A percentile compares a stretch with the other conserved stretches of the same genome.
Evolutionary conservation across 1,140 invertebrate genomes (phyloP).

Genomic region (Lepidurus packardi): DNA sequence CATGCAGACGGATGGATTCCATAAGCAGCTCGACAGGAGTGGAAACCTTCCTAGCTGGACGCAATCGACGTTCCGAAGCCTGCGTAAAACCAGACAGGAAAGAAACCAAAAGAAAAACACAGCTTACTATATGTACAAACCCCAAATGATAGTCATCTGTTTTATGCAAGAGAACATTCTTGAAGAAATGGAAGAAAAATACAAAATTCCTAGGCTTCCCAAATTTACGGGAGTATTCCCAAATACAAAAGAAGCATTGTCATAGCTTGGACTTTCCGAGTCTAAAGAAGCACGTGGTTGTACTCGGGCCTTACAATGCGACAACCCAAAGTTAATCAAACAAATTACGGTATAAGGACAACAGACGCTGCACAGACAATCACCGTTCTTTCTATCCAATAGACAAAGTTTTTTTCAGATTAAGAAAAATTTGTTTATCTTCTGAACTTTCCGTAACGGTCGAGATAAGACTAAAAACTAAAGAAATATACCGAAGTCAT

Average conservation of each 20-base stretch:
- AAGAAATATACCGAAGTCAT: background rate
- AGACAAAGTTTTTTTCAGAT: background rate
- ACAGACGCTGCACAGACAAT: background rate
- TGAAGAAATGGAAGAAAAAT: background rate
- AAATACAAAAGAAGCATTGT: too few relatives aligned
- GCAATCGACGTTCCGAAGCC: slow-evolving; percentile 80
- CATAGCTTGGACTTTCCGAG: too few relatives aligned
- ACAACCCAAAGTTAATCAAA: background rate
- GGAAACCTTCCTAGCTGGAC: slow-evolving; percentile 59
- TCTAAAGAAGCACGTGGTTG: too few relatives aligned
- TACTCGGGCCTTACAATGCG: too few relatives aligned
- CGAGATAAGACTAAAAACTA: background rate
- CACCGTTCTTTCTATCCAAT: too few relatives aligned
- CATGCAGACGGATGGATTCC: slow-evolving; percentile 77
- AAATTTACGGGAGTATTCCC: background rate
- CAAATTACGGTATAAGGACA: background rate
- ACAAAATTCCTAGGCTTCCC: background rate
- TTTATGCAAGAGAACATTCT: background rate
- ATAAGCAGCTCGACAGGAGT: slow-evolving; percentile 79
- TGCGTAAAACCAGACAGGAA: slow-evolving; percentile 42
- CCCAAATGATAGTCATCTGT: background rate
- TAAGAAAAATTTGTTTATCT: background rate
- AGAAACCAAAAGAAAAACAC: background rate
- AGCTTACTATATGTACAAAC: background rate
- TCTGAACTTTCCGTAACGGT: background rate